Conservation (phyloP, 1,140 invertebrate species). For the Philaenus spumarius region DNA sequence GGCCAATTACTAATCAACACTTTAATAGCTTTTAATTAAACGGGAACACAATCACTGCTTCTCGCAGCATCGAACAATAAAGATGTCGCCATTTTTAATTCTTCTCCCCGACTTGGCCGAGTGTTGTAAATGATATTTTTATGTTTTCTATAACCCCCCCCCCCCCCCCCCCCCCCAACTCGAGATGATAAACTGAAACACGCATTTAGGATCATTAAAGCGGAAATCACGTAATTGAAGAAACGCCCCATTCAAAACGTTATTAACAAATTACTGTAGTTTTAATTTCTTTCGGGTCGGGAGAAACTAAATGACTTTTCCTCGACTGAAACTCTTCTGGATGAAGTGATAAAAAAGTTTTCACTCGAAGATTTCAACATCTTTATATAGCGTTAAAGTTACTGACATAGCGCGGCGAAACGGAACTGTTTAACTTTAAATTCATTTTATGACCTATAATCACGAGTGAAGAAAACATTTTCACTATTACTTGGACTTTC, state of each 20-base stretch:
- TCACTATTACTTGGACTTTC: too few relatives aligned
- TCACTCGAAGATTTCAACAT: too few relatives aligned
- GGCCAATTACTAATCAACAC: slow-evolving; percentile 27
- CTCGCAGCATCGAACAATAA: slow-evolving; percentile 18
- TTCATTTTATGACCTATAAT: too few relatives aligned
- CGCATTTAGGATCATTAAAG: slow-evolving; percentile 6
- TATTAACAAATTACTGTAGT: background rate
- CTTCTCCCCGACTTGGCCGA: slow-evolving; percentile 9
- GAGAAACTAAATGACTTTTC: too few relatives aligned
- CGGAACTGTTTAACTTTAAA: too few relatives aligned
- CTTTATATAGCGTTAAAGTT: too few relatives aligned
- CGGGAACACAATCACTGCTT: background rate
- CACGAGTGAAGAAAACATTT: too few relatives aligned
- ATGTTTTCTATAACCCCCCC: too few relatives aligned
- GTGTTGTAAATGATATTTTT: slow-evolving; percentile 16
- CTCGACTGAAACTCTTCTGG: too few relatives aligned
- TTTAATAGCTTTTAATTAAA: slow-evolving; percentile 29
- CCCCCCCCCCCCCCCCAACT: background rate
- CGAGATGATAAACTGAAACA: slow-evolving; percentile 9
- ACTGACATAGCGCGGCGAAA: too few relatives aligned
- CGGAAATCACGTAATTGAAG: slow-evolving; percentile 8
- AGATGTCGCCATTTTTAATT: slow-evolving; percentile 23
- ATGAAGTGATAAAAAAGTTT: too few relatives aligned
- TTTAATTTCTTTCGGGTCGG: too few relatives aligned
- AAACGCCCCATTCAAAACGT: slow-evolving; percentile 1